Percentiles rank a stretch among this genome's conserved stretches.
Evolutionary conservation across 2,113 vertebrate species (phyloP).

Genomic region (Chaenocephalus aceratus): DNA sequence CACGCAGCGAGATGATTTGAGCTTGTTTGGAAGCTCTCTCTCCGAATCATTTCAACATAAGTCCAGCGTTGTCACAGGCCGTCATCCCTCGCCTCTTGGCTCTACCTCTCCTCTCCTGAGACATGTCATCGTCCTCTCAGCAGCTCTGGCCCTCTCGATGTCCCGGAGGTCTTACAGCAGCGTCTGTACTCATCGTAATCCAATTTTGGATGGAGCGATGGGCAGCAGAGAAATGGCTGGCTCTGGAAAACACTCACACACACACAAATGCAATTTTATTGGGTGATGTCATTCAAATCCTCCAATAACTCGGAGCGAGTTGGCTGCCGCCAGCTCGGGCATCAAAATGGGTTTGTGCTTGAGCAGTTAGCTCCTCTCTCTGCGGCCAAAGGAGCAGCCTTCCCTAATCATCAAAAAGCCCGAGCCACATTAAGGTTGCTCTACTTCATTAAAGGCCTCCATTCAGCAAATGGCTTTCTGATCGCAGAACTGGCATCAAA

Average conservation of each 20-base stretch:
- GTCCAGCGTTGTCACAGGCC: constrained; percentile 41
- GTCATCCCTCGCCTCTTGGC: constrained; percentile 11
- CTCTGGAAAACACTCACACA: constrained; percentile 13
- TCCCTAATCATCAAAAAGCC: constrained; percentile 14
- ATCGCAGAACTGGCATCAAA: constrained; percentile 19
- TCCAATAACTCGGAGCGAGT: not conserved
- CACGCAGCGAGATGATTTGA: constrained; percentile 30
- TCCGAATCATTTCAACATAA: constrained; percentile 36
- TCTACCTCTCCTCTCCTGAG: constrained; percentile 30
- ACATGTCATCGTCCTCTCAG: constrained; percentile 44
- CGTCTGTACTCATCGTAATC: constrained; percentile 45
- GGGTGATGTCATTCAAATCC: constrained; percentile 38
- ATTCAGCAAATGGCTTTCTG: constrained; percentile 30
- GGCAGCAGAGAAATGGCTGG: constrained; percentile 25
- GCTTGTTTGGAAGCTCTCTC: constrained; percentile 24
- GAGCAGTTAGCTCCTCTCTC: constrained; percentile 10
- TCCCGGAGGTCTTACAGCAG: constrained; percentile 20
- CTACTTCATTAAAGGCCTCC: constrained; percentile 39
- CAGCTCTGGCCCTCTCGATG: constrained; percentile 20
- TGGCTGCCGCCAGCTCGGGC: not conserved
- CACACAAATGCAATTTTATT: constrained; percentile 7
- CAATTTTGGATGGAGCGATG: constrained; percentile 51
- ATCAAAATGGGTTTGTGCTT: constrained; percentile 16
- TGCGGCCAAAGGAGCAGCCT: not conserved
- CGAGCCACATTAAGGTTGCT: constrained; percentile 24